Conservation (phyloP, 2,797 vertebrate species). For the Pipistrellus kuhlii region DNA sequence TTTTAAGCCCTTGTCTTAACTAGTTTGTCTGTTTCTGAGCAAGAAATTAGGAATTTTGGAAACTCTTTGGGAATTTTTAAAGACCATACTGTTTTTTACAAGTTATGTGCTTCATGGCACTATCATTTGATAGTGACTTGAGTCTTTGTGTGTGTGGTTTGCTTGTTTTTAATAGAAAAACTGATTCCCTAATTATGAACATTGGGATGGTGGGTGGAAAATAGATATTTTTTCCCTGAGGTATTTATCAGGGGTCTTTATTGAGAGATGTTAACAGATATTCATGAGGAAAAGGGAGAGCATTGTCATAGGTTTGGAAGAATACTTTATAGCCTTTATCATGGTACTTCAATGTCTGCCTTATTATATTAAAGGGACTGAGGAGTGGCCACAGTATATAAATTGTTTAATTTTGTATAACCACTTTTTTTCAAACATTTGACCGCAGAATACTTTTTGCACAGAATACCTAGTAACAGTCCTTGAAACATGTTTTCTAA, state of each 20-base stretch:
- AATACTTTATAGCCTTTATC: neutral
- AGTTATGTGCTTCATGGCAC: neutral
- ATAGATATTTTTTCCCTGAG: constrained; percentile 8
- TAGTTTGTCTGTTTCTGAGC: constrained; percentile 41
- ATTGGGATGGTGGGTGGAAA: neutral
- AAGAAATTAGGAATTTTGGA: neutral
- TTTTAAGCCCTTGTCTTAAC: constrained; percentile 45
- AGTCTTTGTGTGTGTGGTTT: neutral
- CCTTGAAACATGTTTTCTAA: constrained; percentile 27
- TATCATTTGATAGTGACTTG: neutral
- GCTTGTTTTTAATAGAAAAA: constrained; percentile 12
- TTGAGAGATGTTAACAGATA: constrained; percentile 8
- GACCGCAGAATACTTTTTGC: constrained; percentile 27
- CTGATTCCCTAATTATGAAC: constrained; percentile 23
- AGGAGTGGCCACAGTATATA: neutral
- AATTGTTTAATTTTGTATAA: constrained; percentile 64
- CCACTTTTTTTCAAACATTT: constrained; percentile 53
- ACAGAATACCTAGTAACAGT: constrained; percentile 44
- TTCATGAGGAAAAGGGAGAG: neutral
- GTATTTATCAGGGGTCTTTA: constrained; percentile 22
- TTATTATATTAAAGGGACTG: constrained; percentile 33
- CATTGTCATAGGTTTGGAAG: constrained; percentile 16
- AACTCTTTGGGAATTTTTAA: constrained; percentile 43
- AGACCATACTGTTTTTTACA: constrained; percentile 44
- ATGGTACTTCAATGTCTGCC: neutral